These are phyloP conservation scores for Cololabis saira DNA, from an alignment of 2,113 vertebrate species.

Conservation along the genomic window DNA sequence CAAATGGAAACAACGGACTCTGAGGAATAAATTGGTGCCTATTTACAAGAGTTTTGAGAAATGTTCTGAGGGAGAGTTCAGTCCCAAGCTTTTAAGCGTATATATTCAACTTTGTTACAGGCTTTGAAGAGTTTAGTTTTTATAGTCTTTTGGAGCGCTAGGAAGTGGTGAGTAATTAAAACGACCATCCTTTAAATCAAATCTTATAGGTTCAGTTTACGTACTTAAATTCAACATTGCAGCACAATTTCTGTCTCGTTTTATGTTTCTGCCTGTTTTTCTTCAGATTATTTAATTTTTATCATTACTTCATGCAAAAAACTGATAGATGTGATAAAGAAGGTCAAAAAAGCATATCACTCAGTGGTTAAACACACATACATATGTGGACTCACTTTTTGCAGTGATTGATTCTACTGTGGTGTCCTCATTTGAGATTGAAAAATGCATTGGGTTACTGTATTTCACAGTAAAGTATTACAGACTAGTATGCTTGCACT, in stretches of 20 bases:
- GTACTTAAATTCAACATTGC: neutral
- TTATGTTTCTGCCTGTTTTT: neutral
- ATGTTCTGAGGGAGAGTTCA: slow-evolving; percentile 30
- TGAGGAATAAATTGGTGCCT: slow-evolving; percentile 35
- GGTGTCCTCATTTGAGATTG: slow-evolving; percentile 56
- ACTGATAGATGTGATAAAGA: slow-evolving; percentile 20
- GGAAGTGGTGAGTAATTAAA: slow-evolving; percentile 5
- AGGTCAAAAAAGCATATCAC: slow-evolving; percentile 37
- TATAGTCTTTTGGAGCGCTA: neutral
- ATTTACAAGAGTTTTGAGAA: slow-evolving; percentile 33
- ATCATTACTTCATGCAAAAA: slow-evolving; percentile 17
- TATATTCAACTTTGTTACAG: slow-evolving; percentile 26
- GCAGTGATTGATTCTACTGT: slow-evolving; percentile 55
- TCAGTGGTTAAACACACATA: slow-evolving; percentile 1
- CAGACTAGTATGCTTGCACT: slow-evolving; percentile 44
- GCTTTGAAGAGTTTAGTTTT: slow-evolving; percentile 5
- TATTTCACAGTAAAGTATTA: slow-evolving; percentile 43
- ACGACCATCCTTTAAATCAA: slow-evolving; percentile 1
- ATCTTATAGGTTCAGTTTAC: neutral
- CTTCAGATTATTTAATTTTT: slow-evolving; percentile 15
- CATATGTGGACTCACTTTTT: slow-evolving; percentile 36
- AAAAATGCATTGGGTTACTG: slow-evolving; percentile 55
- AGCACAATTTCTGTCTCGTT: neutral
- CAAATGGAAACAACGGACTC: slow-evolving; percentile 47
- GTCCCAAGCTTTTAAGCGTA: slow-evolving; percentile 14